Conservation (phyloP, 1,140 invertebrate genomes). For the Drosophila willistoni region DNA sequence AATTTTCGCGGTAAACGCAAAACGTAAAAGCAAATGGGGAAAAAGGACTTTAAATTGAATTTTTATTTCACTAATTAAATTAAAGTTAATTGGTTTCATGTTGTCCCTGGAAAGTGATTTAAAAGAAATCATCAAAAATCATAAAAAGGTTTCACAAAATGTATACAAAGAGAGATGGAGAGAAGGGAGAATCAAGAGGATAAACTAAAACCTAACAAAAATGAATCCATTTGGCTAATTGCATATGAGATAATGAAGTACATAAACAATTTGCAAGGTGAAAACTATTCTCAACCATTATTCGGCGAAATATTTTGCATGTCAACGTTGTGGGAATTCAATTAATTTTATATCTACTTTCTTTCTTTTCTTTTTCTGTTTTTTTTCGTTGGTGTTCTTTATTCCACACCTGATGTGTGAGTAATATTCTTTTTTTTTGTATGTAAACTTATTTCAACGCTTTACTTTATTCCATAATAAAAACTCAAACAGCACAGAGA, state of each 20-base stretch:
- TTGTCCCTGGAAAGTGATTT: neutral
- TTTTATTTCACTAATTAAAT: neutral
- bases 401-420: constrained; percentile 5
- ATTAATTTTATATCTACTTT: constrained; percentile 1
- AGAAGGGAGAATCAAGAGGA: no score
- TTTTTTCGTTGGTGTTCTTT: neutral
- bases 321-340: constrained; percentile 5
- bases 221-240: no score
- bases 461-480: neutral
- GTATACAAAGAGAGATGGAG: no score
- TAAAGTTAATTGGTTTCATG: constrained; percentile 1
- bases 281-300: neutral
- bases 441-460: neutral
- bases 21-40: neutral
- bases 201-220: no score
- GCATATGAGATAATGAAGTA: no score
- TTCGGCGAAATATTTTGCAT: constrained; percentile 1
- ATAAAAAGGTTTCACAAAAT: no score
- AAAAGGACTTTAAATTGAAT: neutral
- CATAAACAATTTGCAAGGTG: no score
- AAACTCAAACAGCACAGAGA: neutral
- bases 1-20: neutral
- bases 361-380: neutral
- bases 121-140: neutral
- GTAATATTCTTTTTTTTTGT: neutral